Evolutionary conservation across 2,888 invertebrate species (phyloP).

Genomic region (Augochlorella aurata): DNA sequence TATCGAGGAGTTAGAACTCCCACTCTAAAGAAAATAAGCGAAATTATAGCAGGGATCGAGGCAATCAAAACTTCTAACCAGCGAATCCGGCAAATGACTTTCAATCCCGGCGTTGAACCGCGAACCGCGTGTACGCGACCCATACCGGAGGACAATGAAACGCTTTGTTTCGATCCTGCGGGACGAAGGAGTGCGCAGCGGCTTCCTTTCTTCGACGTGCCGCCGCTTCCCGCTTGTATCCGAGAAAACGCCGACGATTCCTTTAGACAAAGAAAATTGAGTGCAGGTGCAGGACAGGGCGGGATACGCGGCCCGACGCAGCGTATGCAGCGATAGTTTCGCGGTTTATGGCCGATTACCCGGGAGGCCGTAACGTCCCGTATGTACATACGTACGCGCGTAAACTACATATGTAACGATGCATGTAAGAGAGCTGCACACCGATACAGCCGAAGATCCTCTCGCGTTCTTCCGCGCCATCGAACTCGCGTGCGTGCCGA

Average conservation of each 20-base stretch:
- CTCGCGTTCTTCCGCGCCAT: not conserved
- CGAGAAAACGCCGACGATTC: conserved; percentile 64
- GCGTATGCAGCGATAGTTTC: conserved; percentile 62
- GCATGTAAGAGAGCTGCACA: not conserved
- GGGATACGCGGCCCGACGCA: conserved; percentile 34
- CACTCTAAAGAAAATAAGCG: conserved; percentile 3
- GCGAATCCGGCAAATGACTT: conserved; percentile 24
- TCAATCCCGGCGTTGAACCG: not conserved
- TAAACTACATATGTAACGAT: conserved; percentile 28
- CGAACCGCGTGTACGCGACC: conserved; percentile 18
- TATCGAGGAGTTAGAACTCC: not conserved
- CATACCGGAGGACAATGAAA: conserved; percentile 54
- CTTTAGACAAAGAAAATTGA: conserved; percentile 78
- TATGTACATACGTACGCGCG: conserved; percentile 52
- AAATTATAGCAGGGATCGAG: conserved; percentile 12
- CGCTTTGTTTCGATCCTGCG: conserved; percentile 54
- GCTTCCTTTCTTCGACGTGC: conserved; percentile 26
- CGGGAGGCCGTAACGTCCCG: conserved; percentile 64
- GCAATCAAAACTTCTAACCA: conserved; percentile 38
- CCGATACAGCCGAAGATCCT: not conserved
- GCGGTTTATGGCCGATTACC: conserved; percentile 70
- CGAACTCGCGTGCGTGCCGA: not conserved
- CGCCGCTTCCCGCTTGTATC: conserved; percentile 41
- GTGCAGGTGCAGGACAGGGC: conserved; percentile 73
- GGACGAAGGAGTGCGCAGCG: conserved; percentile 34